phyloP scores from a whole-genome alignment of 2,888 invertebrate species.

The Nymphalis urticae region DNA sequence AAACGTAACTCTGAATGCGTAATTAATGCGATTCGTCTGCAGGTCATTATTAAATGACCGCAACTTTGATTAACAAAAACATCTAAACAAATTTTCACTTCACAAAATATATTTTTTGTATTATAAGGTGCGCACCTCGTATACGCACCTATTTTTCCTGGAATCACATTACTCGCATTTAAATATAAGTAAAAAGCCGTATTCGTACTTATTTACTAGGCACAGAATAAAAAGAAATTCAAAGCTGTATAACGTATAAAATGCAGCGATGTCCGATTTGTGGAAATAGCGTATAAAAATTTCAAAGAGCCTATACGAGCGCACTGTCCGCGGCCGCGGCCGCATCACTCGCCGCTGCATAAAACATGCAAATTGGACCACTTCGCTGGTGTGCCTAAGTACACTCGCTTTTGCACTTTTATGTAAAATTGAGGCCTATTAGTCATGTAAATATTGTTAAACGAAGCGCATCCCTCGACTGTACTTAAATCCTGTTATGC shows the following conservation, averaged over 20 bases:
- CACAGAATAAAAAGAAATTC: slow-evolving; percentile 44
- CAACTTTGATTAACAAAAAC: neutral
- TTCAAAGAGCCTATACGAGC: slow-evolving; percentile 69
- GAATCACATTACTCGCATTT: slow-evolving; percentile 10
- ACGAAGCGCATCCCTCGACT: slow-evolving; percentile 46
- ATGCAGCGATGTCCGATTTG: slow-evolving; percentile 72
- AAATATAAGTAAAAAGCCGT: slow-evolving; percentile 13
- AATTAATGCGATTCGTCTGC: slow-evolving; percentile 6
- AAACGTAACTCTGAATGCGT: slow-evolving; percentile 4
- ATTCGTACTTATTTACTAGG: slow-evolving; percentile 32
- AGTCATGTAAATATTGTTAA: slow-evolving; percentile 78
- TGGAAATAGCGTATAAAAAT: slow-evolving; percentile 75
- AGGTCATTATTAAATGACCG: slow-evolving; percentile 1
- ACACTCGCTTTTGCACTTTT: slow-evolving; percentile 77
- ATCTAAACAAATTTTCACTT: slow-evolving; percentile 5
- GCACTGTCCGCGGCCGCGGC: slow-evolving; percentile 58
- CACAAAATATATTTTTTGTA: neutral
- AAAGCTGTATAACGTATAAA: slow-evolving; percentile 57
- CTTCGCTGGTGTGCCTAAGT: slow-evolving; percentile 72
- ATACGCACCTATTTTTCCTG: neutral
- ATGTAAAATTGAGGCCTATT: slow-evolving; percentile 67
- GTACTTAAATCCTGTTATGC: slow-evolving; percentile 29
- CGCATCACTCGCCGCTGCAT: slow-evolving; percentile 73
- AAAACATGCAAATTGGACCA: slow-evolving; percentile 81
- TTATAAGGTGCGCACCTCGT: neutral